Conservation (phyloP, 2,888 invertebrate species). For the Himalopsyche japonica region DNA sequence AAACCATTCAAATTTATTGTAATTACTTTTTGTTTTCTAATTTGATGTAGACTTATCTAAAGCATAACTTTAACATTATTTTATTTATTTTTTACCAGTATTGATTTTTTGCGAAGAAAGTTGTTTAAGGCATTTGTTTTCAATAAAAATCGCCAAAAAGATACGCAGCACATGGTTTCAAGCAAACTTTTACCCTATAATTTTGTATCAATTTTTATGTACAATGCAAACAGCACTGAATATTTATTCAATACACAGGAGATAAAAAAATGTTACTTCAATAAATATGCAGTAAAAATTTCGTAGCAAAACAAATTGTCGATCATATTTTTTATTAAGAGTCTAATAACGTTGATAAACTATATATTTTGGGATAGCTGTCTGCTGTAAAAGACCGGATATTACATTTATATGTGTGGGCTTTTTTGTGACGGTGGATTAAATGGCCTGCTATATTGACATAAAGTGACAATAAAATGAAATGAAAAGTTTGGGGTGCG, state of each 20-base stretch:
- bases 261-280: background rate
- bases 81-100: too few relatives aligned
- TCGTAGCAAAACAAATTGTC: background rate
- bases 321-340: constrained; percentile 1
- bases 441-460: constrained; percentile 34
- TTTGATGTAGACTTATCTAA: too few relatives aligned
- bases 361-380: background rate
- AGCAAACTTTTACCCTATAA: too few relatives aligned
- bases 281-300: background rate
- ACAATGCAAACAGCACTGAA: background rate
- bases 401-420: background rate
- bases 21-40: too few relatives aligned
- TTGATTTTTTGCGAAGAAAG: too few relatives aligned
- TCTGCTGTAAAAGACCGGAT: background rate
- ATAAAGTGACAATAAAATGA: constrained; percentile 36
- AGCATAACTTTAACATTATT: too few relatives aligned
- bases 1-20: too few relatives aligned
- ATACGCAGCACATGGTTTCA: too few relatives aligned
- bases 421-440: constrained; percentile 21
- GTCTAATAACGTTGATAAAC: background rate
- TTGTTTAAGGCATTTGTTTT: too few relatives aligned
- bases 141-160: too few relatives aligned
- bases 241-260: background rate
- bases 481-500: constrained; percentile 30
- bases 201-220: too few relatives aligned